Conservation (phyloP, 2,113 vertebrate genomes). For the Lepus americanus region DNA sequence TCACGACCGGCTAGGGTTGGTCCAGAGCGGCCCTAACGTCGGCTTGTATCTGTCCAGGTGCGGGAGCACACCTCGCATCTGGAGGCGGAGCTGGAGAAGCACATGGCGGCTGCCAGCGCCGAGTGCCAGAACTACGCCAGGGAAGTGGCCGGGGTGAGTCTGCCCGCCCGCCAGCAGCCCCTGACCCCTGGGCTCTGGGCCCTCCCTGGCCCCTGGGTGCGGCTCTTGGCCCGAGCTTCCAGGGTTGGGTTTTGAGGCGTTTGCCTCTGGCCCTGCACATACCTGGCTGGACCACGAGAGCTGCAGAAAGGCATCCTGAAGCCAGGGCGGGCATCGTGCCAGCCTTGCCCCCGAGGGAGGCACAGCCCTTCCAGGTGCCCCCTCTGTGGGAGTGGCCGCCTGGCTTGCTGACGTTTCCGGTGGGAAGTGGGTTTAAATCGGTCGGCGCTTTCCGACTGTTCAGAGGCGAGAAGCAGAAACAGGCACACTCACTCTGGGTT, state of each 20-base stretch:
- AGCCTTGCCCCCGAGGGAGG: neutral
- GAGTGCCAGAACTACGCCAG: constrained; percentile 90
- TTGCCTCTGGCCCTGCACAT: neutral
- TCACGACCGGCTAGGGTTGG: neutral
- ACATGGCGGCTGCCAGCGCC: constrained; percentile 89
- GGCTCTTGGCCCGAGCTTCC: neutral
- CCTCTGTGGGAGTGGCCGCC: neutral
- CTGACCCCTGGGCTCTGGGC: neutral
- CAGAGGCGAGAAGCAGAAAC: neutral
- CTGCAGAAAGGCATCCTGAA: neutral
- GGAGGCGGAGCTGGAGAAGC: constrained; percentile 94
- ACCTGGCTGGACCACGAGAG: rapidly evolving
- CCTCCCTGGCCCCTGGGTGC: neutral
- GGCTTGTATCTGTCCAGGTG: constrained; percentile 86
- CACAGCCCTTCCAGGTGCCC: neutral
- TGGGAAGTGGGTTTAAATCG: neutral
- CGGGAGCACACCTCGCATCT: constrained; percentile 92
- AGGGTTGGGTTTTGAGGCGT: neutral
- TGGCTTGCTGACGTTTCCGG: neutral
- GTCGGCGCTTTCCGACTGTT: neutral
- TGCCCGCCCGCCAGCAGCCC: neutral
- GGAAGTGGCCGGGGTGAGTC: constrained; percentile 91
- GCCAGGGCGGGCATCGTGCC: neutral
- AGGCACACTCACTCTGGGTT: neutral
- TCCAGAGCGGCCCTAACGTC: neutral